Evolutionary conservation across 2,797 vertebrate species (phyloP).

Genomic region (Pangasius djambal): DNA sequence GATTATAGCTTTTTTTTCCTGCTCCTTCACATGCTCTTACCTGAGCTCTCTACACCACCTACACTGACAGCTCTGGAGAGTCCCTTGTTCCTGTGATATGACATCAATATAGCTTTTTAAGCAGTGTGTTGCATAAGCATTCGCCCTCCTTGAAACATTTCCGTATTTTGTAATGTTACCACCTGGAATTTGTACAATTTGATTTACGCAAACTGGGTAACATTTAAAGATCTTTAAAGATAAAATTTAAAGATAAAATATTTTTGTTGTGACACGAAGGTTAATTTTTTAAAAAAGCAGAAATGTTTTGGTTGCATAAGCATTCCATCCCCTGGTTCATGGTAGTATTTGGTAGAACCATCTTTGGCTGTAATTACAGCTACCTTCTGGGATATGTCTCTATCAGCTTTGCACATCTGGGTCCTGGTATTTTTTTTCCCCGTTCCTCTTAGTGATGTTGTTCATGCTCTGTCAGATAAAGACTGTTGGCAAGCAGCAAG

Average conservation of each 20-base stretch:
- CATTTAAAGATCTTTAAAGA: background rate
- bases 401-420: background rate
- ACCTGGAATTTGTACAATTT: background rate
- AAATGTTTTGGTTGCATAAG: background rate
- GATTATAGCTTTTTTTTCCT: conserved; percentile 40
- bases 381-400: background rate
- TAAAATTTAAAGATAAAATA: background rate
- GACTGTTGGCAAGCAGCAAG: too few species aligned
- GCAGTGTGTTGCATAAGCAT: conserved; percentile 11
- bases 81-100: background rate
- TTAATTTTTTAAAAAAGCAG: too few species aligned
- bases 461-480: background rate
- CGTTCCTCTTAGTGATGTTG: background rate
- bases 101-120: conserved; percentile 17
- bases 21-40: conserved; percentile 33
- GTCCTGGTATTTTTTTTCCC: background rate
- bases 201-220: background rate
- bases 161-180: background rate
- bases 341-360: background rate
- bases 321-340: background rate
- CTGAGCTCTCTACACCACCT: conserved; percentile 17
- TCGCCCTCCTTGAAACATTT: background rate
- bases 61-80: conserved; percentile 9
- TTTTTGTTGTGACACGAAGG: background rate
- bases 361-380: background rate